These are phyloP conservation scores for Beroe ovata DNA, from an alignment of 37 sponge, comb jelly and placozoan genomes.

Conservation along the genomic window DNA sequence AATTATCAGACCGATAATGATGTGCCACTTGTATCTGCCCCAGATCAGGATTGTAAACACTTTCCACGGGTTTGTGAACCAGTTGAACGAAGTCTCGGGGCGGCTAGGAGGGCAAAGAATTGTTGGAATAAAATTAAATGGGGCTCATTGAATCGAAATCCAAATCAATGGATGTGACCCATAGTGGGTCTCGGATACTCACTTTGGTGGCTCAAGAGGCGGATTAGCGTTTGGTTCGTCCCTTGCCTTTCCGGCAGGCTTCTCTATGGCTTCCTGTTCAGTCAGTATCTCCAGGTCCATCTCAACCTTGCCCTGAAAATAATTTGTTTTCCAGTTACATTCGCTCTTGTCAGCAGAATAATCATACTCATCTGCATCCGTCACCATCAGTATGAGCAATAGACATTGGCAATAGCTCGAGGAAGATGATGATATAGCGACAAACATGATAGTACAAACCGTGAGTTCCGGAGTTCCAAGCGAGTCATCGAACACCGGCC, in stretches of 20 bases:
- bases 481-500: slow-evolving; percentile 82
- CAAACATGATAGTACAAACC: background rate
- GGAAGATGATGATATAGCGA: too few species aligned
- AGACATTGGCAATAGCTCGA: too few species aligned
- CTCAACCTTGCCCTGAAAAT: slow-evolving; percentile 89
- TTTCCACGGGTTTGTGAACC: slow-evolving; percentile 97
- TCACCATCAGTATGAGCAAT: too few species aligned
- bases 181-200: background rate
- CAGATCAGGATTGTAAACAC: slow-evolving; percentile 91
- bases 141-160: too few species aligned
- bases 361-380: too few species aligned
- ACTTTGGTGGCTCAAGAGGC: slow-evolving; percentile 89
- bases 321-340: background rate
- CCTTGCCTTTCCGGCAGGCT: slow-evolving; percentile 87
- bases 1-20: slow-evolving; percentile 78
- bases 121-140: background rate
- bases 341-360: too few species aligned
- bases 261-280: slow-evolving; percentile 79
- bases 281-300: slow-evolving; percentile 94
- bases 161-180: too few species aligned
- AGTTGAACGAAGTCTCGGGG: slow-evolving; percentile 97
- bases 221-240: slow-evolving; percentile 97
- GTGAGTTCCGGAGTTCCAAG: slow-evolving; percentile 11
- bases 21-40: slow-evolving; percentile 91
- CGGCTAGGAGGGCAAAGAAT: slow-evolving; percentile 73